Conservation (phyloP, 2,888 invertebrate species). For the Gasteruption jaculator region DNA sequence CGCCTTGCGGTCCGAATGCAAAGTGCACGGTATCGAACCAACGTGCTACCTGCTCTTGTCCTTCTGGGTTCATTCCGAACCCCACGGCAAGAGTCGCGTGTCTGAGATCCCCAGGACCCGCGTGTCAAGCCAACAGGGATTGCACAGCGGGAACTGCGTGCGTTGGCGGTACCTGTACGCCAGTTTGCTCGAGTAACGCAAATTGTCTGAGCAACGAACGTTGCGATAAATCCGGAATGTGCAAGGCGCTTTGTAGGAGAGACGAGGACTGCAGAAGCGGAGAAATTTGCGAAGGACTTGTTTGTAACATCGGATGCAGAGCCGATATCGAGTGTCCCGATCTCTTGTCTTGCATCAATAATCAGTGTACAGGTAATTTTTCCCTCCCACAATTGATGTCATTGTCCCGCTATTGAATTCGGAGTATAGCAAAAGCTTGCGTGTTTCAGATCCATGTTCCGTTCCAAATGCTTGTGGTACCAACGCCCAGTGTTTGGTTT, state of each 20-base stretch:
- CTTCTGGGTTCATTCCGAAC: conserved; percentile 76
- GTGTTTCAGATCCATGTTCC: conserved; percentile 69
- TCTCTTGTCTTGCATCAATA: conserved; percentile 70
- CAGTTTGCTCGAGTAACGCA: conserved; percentile 70
- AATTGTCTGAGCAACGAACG: conserved; percentile 81
- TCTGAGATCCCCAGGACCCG: conserved; percentile 70
- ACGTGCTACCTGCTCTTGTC: conserved; percentile 76
- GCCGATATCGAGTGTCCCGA: conserved; percentile 72
- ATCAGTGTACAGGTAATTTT: conserved; percentile 64
- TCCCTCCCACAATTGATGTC: conserved; percentile 2
- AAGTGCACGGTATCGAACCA: conserved; percentile 76
- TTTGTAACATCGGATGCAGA: conserved; percentile 78
- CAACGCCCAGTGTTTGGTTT: conserved; percentile 70
- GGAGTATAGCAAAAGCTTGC: too few species aligned
- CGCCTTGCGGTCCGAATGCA: conserved; percentile 83
- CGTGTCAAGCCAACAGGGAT: conserved; percentile 74
- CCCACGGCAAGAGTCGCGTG: conserved; percentile 87
- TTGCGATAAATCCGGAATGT: conserved; percentile 69
- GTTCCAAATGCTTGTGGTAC: conserved; percentile 78
- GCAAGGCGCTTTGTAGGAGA: conserved; percentile 76
- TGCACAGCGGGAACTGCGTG: conserved; percentile 71
- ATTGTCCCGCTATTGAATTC: too few species aligned
- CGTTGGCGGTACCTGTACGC: conserved; percentile 69
- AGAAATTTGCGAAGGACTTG: conserved; percentile 79
- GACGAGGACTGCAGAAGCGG: conserved; percentile 84